Base-by-base conservation (phyloP, 2,888 invertebrate species). In the Drosophila hawaiiensis region DNA sequence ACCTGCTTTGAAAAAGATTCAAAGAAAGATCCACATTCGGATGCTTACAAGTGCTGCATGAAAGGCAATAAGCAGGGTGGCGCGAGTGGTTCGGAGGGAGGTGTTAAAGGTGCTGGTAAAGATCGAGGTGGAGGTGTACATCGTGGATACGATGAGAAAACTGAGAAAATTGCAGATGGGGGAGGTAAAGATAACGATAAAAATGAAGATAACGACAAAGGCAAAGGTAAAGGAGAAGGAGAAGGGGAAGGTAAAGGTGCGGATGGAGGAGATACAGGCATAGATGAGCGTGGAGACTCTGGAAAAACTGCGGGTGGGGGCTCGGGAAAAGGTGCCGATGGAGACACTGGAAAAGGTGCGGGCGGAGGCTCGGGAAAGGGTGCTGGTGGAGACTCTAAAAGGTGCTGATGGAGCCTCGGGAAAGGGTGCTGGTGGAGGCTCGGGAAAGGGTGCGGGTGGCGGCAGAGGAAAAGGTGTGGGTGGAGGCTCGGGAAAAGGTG, bases 1-100 rank as follows among this genome's bases (percentile, higher is more conserved):
- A 47, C 33, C 1, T 80, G 80, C n/a, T 80, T 80, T 70, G 56
- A 69, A 10, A 33, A 14, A 4, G 33, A 39, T 4, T 10, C 28
- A 9, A 16, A n/a, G 3, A 19, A 12, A 16, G 49, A 75, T 58
- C 39, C 55, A 1, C 5, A 52, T 12, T 22, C 31, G 1, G 3
- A 47, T 4, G 16, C 22, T 1, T 80, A 72, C 16, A 50, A 49
- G 22, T 69, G 72, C 22, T 80, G 80, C 37, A 50, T 19, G 22
- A 33, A 54, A 28, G 16, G 16, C 4, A 7, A 39, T 37, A 39
- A 39, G 22, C 14, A 47, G 14, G 41, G 10, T 31, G 31, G 31
- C 10, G 28, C 16, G 5, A 16, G 4, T 37, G 61, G 14, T 50
- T 10, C 4, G n/a, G n/a, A 2, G 0, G 49, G 49, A 28, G 25